Conservation (phyloP, 2,888 invertebrate species). For the Liposcelis brunnea region DNA sequence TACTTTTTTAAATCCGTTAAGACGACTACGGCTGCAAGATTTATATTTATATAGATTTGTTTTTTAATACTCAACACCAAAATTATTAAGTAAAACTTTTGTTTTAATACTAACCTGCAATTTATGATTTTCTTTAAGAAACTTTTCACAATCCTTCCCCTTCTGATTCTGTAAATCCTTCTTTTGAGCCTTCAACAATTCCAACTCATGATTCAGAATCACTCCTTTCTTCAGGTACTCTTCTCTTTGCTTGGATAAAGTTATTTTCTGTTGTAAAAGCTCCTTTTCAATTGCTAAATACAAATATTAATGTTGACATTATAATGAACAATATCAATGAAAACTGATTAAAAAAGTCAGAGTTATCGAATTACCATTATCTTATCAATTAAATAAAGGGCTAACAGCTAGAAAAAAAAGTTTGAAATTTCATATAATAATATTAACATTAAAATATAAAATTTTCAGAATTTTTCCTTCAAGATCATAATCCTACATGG, state of each 20-base stretch:
- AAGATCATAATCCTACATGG: too few relatives aligned
- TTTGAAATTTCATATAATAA: too few relatives aligned
- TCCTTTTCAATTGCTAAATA: conserved; percentile 56
- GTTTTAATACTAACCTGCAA: conserved; percentile 68
- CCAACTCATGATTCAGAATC: conserved; percentile 57
- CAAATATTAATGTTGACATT: neutral
- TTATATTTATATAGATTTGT: too few relatives aligned
- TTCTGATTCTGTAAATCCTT: conserved; percentile 58
- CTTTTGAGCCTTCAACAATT: conserved; percentile 59
- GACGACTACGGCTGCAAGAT: conserved; percentile 4
- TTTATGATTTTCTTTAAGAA: conserved; percentile 67
- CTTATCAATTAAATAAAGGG: too few relatives aligned
- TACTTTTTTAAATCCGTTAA: conserved; percentile 1
- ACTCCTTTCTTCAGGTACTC: conserved; percentile 61
- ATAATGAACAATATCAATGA: too few relatives aligned
- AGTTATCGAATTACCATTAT: too few relatives aligned
- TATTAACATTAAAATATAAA: too few relatives aligned
- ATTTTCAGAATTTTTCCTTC: too few relatives aligned
- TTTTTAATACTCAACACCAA: too few relatives aligned
- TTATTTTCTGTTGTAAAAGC: conserved; percentile 65
- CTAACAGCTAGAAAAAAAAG: too few relatives aligned
- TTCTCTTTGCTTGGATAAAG: conserved; percentile 59
- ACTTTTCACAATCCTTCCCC: conserved; percentile 48
- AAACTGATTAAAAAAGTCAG: too few relatives aligned
- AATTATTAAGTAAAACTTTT: too few relatives aligned